These are phyloP conservation scores for Oenanthe oenanthe DNA, from an alignment of 2,113 vertebrate species.

Conservation along the genomic window DNA sequence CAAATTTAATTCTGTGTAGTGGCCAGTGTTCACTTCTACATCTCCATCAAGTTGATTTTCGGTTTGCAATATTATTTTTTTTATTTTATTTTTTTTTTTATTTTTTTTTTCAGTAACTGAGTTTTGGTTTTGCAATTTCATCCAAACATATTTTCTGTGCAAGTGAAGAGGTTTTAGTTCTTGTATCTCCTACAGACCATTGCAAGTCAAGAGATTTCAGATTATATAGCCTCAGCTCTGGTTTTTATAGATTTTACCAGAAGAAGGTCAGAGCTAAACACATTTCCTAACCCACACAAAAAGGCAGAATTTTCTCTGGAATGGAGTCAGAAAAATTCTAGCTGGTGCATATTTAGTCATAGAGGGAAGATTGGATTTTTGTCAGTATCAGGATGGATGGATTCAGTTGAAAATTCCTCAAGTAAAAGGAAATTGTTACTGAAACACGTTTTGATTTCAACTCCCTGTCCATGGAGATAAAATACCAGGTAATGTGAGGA, in stretches of 20 bases:
- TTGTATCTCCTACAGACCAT: not conserved
- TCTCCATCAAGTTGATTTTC: not conserved
- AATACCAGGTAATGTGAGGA: not conserved
- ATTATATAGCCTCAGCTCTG: not conserved
- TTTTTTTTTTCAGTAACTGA: not conserved
- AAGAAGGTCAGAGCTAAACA: not conserved
- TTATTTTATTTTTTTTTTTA: no score
- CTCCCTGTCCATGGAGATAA: not conserved
- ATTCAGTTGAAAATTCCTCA: not conserved
- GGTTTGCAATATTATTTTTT: not conserved
- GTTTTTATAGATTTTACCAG: not conserved
- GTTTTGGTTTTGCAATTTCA: not conserved
- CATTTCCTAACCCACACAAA: not conserved
- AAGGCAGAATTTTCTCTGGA: not conserved
- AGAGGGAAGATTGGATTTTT: not conserved
- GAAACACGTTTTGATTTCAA: not conserved
- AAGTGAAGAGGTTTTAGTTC: not conserved
- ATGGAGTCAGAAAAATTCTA: not conserved
- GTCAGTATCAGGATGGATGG: not conserved
- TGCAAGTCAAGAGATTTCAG: not conserved
- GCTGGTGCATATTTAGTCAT: not conserved
- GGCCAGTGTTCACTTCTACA: not conserved
- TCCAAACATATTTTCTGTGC: not conserved
- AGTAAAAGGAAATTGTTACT: not conserved
- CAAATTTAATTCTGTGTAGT: fast-evolving